Conservation (phyloP, 30 jellyfish, hydroid and myxozoan species). For the Hydractinia echinata region DNA sequence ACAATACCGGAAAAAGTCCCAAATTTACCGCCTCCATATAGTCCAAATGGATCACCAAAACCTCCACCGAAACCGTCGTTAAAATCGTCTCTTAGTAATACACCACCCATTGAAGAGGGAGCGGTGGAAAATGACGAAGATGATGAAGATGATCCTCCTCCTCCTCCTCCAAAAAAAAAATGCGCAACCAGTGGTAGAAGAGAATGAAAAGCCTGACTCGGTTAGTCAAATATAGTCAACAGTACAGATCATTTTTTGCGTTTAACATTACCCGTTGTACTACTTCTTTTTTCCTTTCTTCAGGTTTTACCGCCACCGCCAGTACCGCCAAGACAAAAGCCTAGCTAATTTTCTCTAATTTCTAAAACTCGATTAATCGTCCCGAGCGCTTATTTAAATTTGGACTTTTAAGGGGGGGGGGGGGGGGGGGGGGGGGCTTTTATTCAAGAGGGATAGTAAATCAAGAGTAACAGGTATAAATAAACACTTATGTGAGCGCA, state of each 20-base stretch:
- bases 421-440: too few species aligned
- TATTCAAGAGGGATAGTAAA: too few species aligned
- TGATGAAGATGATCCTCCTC: background rate
- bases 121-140: background rate
- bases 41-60: constrained; percentile 3
- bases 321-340: constrained; percentile 31
- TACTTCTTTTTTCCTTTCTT: too few species aligned
- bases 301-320: constrained; percentile 25
- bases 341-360: background rate
- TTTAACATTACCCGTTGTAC: too few species aligned
- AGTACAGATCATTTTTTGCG: too few species aligned
- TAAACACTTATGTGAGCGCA: too few species aligned
- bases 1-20: background rate
- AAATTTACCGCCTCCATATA: background rate
- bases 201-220: background rate
- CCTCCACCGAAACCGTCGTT: constrained; percentile 17
- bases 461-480: too few species aligned
- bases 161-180: constrained; percentile 20
- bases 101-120: background rate
- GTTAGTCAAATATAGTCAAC: background rate
- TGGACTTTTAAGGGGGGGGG: too few species aligned
- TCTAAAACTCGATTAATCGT: too few species aligned
- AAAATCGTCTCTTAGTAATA: background rate
- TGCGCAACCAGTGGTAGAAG: background rate
- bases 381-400: too few species aligned